These are phyloP conservation scores for Lepidocyrtoides sp. DNA, from an alignment of 2,888 invertebrate species.

Conservation along the genomic window DNA sequence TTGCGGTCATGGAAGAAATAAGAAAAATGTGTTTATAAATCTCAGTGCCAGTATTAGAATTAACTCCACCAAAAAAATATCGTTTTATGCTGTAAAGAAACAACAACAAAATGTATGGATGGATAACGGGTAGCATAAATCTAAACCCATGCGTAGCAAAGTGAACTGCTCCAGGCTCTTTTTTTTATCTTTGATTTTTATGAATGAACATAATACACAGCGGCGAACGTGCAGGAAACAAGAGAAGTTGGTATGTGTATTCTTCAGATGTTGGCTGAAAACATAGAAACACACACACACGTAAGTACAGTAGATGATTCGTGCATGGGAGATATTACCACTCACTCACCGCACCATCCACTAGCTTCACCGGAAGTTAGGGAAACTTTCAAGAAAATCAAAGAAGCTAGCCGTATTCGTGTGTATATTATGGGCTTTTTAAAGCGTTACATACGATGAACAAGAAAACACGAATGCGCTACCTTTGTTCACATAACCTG, in stretches of 20 bases:
- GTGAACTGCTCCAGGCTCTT: slow-evolving; percentile 81
- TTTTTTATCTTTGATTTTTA: slow-evolving; percentile 75
- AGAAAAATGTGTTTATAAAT: too few species aligned
- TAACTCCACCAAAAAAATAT: too few species aligned
- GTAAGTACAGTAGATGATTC: slow-evolving; percentile 40
- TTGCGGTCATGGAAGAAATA: too few species aligned
- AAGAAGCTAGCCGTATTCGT: slow-evolving; percentile 23
- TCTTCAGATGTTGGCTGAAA: slow-evolving; percentile 51
- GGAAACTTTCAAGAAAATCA: slow-evolving; percentile 66
- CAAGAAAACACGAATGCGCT: slow-evolving; percentile 25
- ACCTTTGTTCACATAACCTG: slow-evolving; percentile 59
- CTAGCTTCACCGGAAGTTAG: slow-evolving; percentile 80
- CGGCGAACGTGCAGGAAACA: slow-evolving; percentile 47
- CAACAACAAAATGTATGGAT: too few species aligned
- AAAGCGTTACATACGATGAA: background rate
- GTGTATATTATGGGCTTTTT: background rate
- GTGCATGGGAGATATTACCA: slow-evolving; percentile 58
- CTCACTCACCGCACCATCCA: slow-evolving; percentile 26
- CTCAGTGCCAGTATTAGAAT: too few species aligned
- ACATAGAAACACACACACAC: slow-evolving; percentile 44
- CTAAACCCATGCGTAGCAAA: slow-evolving; percentile 28
- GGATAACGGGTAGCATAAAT: background rate
- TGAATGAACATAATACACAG: slow-evolving; percentile 81
- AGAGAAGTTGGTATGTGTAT: slow-evolving; percentile 3
- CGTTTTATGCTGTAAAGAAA: too few species aligned